A percentile compares a stretch with the other conserved stretches of the same genome.
phyloP scores from a whole-genome alignment of 2,797 vertebrate genomes.

The Arremon aurantiirostris region DNA sequence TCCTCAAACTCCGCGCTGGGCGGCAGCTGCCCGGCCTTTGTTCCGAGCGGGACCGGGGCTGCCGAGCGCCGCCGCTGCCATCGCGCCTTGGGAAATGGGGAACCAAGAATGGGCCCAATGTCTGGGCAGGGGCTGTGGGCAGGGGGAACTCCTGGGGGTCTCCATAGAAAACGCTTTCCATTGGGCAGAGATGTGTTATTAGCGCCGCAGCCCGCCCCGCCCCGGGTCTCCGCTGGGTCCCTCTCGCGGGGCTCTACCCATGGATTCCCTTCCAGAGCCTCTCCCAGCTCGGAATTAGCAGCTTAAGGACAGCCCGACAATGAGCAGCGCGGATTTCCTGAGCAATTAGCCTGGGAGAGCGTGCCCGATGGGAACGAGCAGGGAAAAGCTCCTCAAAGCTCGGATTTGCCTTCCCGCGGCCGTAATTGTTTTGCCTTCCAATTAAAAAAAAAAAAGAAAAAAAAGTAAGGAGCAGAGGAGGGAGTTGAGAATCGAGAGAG shows the following conservation, averaged over 20 bases:
- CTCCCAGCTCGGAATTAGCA: slow-evolving; percentile 35
- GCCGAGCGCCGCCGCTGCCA: slow-evolving; percentile 45
- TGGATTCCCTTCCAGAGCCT: slow-evolving; percentile 42
- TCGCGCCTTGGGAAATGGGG: slow-evolving; percentile 59
- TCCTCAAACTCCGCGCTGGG: slow-evolving; percentile 21
- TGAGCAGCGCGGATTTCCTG: slow-evolving; percentile 56
- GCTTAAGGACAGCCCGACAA: slow-evolving; percentile 43
- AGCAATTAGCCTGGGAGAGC: slow-evolving; percentile 26
- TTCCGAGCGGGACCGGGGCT: slow-evolving; percentile 46
- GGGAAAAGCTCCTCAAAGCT: not conserved
- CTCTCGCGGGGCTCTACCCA: not conserved
- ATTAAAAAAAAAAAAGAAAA: not conserved
- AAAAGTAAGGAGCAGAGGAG: not conserved
- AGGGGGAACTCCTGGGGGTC: slow-evolving; percentile 63
- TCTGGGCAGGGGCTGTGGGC: slow-evolving; percentile 49
- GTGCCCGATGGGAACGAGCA: not conserved
- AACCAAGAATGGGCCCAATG: slow-evolving; percentile 64
- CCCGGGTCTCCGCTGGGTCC: not conserved
- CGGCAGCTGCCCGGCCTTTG: slow-evolving; percentile 67
- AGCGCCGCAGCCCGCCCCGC: slow-evolving; percentile 42
- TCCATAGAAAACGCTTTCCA: slow-evolving; percentile 70
- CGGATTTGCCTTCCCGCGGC: not conserved
- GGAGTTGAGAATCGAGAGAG: not conserved
- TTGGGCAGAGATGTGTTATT: slow-evolving; percentile 63
- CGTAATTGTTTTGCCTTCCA: not conserved